A percentile compares a stretch with the other conserved stretches of the same genome.
Conservation (phyloP, 2,888 invertebrate species). For the Himalopsyche kuldschensis region DNA sequence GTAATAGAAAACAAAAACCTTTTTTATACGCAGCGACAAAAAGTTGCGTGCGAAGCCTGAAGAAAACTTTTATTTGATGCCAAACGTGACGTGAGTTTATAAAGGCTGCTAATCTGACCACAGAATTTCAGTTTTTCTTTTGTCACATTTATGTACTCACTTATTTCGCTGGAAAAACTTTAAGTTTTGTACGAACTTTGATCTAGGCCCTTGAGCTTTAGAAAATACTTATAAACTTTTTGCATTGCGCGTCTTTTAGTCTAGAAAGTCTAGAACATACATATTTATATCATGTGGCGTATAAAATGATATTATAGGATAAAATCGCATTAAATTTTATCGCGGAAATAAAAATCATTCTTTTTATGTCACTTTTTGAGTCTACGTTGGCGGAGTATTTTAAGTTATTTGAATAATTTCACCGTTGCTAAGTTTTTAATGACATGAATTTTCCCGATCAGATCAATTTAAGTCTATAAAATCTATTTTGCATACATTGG, state of each 20-base stretch:
- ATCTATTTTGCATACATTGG: too few relatives aligned
- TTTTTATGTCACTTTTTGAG: too few relatives aligned
- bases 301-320: neutral
- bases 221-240: neutral
- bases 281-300: neutral
- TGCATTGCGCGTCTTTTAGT: neutral
- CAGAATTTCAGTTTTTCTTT: conserved; percentile 7
- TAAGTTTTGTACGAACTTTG: neutral
- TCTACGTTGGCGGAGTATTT: too few relatives aligned
- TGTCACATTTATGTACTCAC: neutral
- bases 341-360: too few relatives aligned
- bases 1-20: neutral
- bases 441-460: too few relatives aligned
- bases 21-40: neutral
- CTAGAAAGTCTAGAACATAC: neutral
- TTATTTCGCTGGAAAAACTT: neutral
- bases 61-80: conserved; percentile 12
- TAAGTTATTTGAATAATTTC: too few relatives aligned
- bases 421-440: too few relatives aligned
- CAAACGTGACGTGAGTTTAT: conserved; percentile 8
- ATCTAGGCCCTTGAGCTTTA: neutral
- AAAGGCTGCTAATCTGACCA: conserved; percentile 13
- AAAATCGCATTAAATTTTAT: too few relatives aligned
- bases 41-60: neutral
- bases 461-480: too few relatives aligned